These are phyloP conservation scores for Troides aeacus DNA, from an alignment of 2,888 invertebrate species.

Conservation along the genomic window DNA sequence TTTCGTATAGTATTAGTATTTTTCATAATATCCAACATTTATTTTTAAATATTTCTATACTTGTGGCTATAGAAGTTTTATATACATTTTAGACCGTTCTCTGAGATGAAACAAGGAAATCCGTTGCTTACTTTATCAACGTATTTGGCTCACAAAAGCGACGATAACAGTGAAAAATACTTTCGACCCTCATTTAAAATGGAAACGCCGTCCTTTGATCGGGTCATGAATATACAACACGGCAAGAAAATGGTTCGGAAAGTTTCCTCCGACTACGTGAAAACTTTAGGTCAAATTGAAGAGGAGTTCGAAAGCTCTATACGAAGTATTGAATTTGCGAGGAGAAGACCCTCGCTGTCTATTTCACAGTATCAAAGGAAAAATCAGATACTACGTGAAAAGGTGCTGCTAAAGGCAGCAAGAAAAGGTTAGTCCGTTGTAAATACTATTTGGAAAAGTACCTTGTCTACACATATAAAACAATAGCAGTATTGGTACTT, in stretches of 20 bases:
- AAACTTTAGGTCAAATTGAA: constrained; percentile 54
- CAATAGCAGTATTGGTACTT: not conserved
- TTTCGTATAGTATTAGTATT: not conserved
- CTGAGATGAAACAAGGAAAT: constrained; percentile 40
- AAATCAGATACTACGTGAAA: constrained; percentile 47
- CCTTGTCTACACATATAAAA: not conserved
- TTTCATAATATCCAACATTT: not conserved
- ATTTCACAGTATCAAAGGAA: constrained; percentile 55
- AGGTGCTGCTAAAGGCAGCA: constrained; percentile 29
- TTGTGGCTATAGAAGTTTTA: too few species aligned
- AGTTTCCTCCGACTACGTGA: constrained; percentile 65
- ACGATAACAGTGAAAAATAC: constrained; percentile 42
- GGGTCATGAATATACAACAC: constrained; percentile 55
- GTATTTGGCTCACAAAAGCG: constrained; percentile 35
- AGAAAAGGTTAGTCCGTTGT: not conserved
- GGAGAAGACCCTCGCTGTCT: constrained; percentile 53
- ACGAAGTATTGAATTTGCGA: constrained; percentile 57
- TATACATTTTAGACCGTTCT: constrained; percentile 36
- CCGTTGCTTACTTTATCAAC: constrained; percentile 48
- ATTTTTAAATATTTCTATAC: not conserved
- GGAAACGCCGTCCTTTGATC: constrained; percentile 44
- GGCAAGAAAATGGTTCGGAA: constrained; percentile 53
- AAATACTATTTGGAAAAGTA: not conserved
- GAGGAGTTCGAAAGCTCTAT: constrained; percentile 48
- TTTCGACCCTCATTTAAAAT: constrained; percentile 38